These are phyloP conservation scores for Gymnobelideus leadbeateri DNA, from an alignment of 2,113 vertebrate species.

Conservation along the genomic window DNA sequence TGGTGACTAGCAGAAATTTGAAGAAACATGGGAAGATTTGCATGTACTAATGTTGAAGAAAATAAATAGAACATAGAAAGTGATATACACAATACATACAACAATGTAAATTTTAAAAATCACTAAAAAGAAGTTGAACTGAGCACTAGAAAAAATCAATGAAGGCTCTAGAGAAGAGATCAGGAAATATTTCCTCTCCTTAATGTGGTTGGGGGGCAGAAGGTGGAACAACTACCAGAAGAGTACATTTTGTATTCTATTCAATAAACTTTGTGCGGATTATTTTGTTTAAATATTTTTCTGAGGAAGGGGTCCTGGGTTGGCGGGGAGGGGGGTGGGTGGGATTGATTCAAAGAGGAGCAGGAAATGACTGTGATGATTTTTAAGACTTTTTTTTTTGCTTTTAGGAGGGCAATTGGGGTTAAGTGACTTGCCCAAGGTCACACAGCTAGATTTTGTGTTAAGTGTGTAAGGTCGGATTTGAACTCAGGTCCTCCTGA, in stretches of 20 bases:
- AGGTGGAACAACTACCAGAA: neutral
- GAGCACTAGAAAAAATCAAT: neutral
- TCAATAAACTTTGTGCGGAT: neutral
- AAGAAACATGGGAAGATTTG: neutral
- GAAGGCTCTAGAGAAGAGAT: neutral
- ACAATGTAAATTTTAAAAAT: neutral
- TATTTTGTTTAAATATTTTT: neutral
- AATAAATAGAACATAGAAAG: neutral
- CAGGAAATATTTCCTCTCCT: neutral
- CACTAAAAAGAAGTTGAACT: neutral
- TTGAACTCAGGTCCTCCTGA: too few relatives aligned
- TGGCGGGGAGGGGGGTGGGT: neutral
- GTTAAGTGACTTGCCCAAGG: too few relatives aligned
- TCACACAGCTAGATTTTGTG: too few relatives aligned
- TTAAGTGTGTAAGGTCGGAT: too few relatives aligned
- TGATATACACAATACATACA: neutral
- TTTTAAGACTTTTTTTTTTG: neutral
- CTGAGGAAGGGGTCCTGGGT: neutral
- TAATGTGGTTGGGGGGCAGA: neutral
- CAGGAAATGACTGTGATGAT: neutral
- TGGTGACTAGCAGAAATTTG: neutral
- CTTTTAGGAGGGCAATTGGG: too few relatives aligned
- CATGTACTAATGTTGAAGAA: neutral
- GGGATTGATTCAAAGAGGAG: neutral
- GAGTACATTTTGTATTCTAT: neutral